Base-by-base conservation (phyloP, 2,113 vertebrate genomes). In the Loxodonta africana region DNA sequence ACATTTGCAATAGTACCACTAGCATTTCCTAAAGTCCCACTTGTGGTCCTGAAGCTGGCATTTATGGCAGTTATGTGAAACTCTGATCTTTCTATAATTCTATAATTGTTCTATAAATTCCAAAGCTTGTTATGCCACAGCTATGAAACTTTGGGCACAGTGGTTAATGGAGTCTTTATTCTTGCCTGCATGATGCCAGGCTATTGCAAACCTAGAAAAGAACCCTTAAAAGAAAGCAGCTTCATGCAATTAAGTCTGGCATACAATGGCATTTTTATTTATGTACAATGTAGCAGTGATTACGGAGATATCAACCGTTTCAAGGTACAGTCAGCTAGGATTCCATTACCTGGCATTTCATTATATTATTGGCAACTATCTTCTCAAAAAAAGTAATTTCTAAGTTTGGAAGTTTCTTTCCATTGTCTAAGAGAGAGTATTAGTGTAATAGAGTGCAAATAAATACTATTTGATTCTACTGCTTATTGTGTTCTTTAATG, bases 41-140 rank as follows among this genome's bases (percentile, higher is more conserved):
- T 96, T 96, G 94, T 97, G 95, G 95, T 95, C 95, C 92, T 96
- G 60, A 97, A 93, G 74, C 92, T 96, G 80, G 71, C 95, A 88
- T 96, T 96, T 98, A 63, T 97, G 76, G 97, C 78, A 96, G 96
- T 81, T 95, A 96, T 94, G 84, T 77, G 97, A 97, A 93, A 92
- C 83, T 94, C 62, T 98, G 98, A 98, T 98, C 97, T 96, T 97
- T 97, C 97, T 98, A 92, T 98, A 97, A 98, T 97, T 98, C 95
- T 97, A 73, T 98, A 98, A 98, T 98, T 95, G 96, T 97, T 97
- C 98, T 95, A 96, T 98, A 98, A 98, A 97, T 98, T 80, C 98
- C 95, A 96, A 95, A 97, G 96, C 98, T 94, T 86, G 25, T 97
- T 97, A 90, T 78, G 90, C 97, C 95, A 63, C 95, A 94, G 96